Base-by-base conservation (phyloP, 2,888 invertebrate species). In the Rotaria magnacalcarata region DNA sequence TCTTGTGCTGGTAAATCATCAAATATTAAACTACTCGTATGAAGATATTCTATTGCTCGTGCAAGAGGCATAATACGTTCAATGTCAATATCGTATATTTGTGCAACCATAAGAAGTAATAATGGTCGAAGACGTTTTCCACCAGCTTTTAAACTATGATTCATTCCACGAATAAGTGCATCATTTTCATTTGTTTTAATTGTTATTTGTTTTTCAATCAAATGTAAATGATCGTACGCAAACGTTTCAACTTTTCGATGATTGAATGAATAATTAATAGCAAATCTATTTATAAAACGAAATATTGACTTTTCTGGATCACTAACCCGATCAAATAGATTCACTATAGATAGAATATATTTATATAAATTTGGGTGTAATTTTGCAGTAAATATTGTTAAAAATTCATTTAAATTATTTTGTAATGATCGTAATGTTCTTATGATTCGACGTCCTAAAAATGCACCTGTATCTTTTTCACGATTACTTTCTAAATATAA, bases 1-100 rank as follows among this genome's bases (percentile, higher is more conserved):
- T 85, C 85, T n/a, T 56, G 54, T n/a, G 67, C 67, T n/a, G 85
- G 85, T n/a, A 85, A 41, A 74, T 85, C 85, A 41, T 85, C 85
- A 85, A 56, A 43, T 24, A 85, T 74, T 74, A 85, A 41, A 74
- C 56, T 74, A 58, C 58, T 56, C n/a, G 75, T 75, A 67, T 85
- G 85, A n/a, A 85, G 41, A 85, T 52, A 74, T 74, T 85, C 85
- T 34, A 85, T 52, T 10, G 67, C 67, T 21, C 5, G 16, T 41
- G 67, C 85, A 27, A 85, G n/a, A 6, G 54, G 67, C n/a, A 85
- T 50, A 19, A 74, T 10, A 56, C 52, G 41, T 67, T 85, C 6
- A 6, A 60, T 24, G 19, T 67, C 43, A 52, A 52, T 47, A 74
- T 85, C n/a, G 21, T 24, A 74, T 1, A 67, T 19, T 47, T 85